Evolutionary conservation across 30 jellyfish, hydroid and myxozoan species (phyloP).

Genomic region (Clytia hemisphaerica): DNA sequence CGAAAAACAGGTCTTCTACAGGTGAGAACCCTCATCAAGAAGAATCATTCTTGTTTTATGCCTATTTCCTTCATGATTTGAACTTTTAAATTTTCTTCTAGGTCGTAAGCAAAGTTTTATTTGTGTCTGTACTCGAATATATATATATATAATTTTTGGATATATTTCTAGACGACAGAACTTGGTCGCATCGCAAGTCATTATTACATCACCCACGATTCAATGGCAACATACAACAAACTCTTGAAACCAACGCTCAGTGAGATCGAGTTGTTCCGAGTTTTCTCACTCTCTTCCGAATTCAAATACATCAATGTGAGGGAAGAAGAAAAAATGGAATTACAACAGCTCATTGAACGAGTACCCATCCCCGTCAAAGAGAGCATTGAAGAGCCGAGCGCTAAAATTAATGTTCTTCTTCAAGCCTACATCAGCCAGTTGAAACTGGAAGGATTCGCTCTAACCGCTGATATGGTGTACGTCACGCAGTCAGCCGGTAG

Average conservation of each 20-base stretch:
- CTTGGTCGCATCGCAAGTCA: constrained; percentile 98
- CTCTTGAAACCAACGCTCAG: constrained; percentile 82
- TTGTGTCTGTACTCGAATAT: no score
- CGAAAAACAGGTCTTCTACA: constrained; percentile 79
- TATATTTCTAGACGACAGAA: constrained; percentile 64
- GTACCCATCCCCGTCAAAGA: constrained; percentile 99
- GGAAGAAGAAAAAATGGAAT: constrained; percentile 94
- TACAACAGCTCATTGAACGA: constrained; percentile 90
- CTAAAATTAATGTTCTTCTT: constrained; percentile 90
- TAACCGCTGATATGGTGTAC: constrained; percentile 95
- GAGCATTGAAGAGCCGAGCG: constrained; percentile 97
- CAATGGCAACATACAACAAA: constrained; percentile 94
- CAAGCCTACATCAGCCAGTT: constrained; percentile 97
- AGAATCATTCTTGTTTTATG: neutral
- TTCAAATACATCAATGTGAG: constrained; percentile 88
- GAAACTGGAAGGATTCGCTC: constrained; percentile 98
- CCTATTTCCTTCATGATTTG: neutral
- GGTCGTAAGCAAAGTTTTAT: no score
- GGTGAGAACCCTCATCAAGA: constrained; percentile 22
- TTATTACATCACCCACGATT: constrained; percentile 91
- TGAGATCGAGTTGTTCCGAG: constrained; percentile 94
- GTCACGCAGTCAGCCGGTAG: constrained; percentile 99
- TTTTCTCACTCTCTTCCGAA: constrained; percentile 88
- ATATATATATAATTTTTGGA: no score
- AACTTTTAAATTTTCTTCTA: neutral